A percentile compares a stretch with the other conserved stretches of the same genome.
These are phyloP conservation scores for Polypterus senegalus DNA, from an alignment of 2,113 vertebrate genomes.

Conservation along the genomic window DNA sequence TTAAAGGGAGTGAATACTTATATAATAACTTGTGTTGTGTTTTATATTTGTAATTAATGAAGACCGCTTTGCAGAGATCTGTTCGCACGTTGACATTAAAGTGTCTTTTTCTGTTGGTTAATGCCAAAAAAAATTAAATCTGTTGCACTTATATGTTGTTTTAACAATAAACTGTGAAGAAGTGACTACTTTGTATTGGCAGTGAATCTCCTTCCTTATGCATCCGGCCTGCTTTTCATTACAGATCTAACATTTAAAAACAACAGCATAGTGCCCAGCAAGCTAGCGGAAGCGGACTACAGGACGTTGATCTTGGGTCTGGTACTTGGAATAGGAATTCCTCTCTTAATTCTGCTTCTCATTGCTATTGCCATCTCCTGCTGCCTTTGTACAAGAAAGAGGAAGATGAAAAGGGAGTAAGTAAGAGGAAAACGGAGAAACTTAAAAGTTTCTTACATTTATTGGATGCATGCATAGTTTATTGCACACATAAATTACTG, in stretches of 20 bases:
- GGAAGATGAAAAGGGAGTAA: conserved; percentile 46
- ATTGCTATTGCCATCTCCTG: conserved; percentile 38
- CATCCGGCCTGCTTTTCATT: neutral
- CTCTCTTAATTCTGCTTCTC: conserved; percentile 50
- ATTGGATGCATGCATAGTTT: conserved; percentile 6
- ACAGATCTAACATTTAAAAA: neutral
- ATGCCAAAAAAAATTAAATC: too few relatives aligned
- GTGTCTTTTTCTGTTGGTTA: too few relatives aligned
- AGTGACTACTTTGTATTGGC: neutral
- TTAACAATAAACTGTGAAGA: too few relatives aligned
- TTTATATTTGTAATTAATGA: too few relatives aligned
- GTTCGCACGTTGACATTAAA: too few relatives aligned
- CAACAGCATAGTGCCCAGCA: conserved; percentile 11
- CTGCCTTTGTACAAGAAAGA: conserved; percentile 45
- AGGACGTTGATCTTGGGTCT: conserved; percentile 44
- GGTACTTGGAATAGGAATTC: conserved; percentile 60
- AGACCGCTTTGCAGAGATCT: too few relatives aligned
- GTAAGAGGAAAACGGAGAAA: conserved; percentile 19
- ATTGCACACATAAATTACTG: conserved; percentile 30
- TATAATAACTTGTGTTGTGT: too few relatives aligned
- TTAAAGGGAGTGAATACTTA: too few relatives aligned
- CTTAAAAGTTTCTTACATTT: neutral
- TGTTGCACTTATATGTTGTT: too few relatives aligned
- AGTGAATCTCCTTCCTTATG: neutral
- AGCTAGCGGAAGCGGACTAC: conserved; percentile 7